phyloP scores from a whole-genome alignment of 2,113 vertebrate genomes.

The Cephalophus harveyi region DNA sequence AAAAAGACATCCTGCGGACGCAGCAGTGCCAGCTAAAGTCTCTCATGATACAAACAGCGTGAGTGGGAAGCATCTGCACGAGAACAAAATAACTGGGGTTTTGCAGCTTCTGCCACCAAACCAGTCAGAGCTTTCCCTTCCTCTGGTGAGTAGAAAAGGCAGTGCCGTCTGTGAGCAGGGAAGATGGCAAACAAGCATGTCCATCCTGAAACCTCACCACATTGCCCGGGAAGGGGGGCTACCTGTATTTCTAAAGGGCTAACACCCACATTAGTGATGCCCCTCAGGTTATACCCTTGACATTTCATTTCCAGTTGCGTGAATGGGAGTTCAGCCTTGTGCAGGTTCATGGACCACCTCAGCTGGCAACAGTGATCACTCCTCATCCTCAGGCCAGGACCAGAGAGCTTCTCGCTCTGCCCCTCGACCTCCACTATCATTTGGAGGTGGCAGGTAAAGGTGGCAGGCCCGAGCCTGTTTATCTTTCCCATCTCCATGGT shows the following conservation, averaged over 20 bases:
- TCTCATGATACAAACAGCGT: not conserved
- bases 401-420: conserved; percentile 54
- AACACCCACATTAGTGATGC: conserved; percentile 58
- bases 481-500: conserved; percentile 79
- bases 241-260: conserved; percentile 67
- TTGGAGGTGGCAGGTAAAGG: conserved; percentile 73
- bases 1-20: not conserved
- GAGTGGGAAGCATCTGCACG: not conserved
- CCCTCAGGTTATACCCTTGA: conserved; percentile 65
- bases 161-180: not conserved
- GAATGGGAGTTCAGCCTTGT: conserved; percentile 74
- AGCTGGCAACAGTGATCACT: conserved; percentile 71
- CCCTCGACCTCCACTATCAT: conserved; percentile 66
- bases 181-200: not conserved
- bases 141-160: not conserved
- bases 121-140: conserved; percentile 1
- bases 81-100: not conserved
- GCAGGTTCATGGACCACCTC: conserved; percentile 82
- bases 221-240: not conserved
- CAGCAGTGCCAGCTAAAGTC: not conserved
- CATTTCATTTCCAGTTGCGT: conserved; percentile 75
- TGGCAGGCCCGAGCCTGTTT: conserved; percentile 62
- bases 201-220: not conserved
- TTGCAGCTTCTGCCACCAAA: not conserved
- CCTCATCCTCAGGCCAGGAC: conserved; percentile 62